Evolutionary conservation across 35 echinoderm and acorn worm species (phyloP), one percentile per base, ranked within the genome.

Genomic region (Ptychodera flava): DNA sequence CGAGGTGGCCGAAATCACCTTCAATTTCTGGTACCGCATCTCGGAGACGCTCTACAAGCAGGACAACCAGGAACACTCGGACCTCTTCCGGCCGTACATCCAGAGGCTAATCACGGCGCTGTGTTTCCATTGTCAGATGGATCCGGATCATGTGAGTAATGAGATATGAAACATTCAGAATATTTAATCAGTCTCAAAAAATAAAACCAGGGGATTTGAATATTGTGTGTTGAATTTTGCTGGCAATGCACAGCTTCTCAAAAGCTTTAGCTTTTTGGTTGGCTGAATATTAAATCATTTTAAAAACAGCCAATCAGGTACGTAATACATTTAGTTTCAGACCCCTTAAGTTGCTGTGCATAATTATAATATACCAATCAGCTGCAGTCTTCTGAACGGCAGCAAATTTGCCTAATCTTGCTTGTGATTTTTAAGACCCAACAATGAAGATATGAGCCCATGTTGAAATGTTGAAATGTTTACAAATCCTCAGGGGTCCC

Each of bases 11-110:
- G 96, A 99, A 75, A 99, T 99, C 84, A 99, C 96, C 28, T 99
- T 99, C 79, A 99, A 99, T 76, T 99, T 99, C 86, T 99, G 90
- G 85, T 99, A 99, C 77, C 81, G 96, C 1, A 83, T 99, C 15
- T 99, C 96, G 29, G 96, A 99, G 64, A 89, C 92, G 0, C 37
- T 99, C 33, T 99, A 99, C 80, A 94, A 94, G 78, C 78, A 90
- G 12, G 82, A 94, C 37, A 88, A 87, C 78, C 76, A 84, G 35
- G 81, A 82, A 30, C 53, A 94, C 31, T 94, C 91, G 28, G 96
- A 99, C 30, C 33, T 94, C 34, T 99, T 87, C 88, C 87, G 96
- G 88, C 93, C 96, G 6, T 92, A 94, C 76, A 86, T 94, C 6
- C 88, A 94, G 78, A 94, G 96, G 78, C 83, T 99, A 28, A 88